These are phyloP conservation scores for Dendroctonus ponderosae DNA, from an alignment of 1,140 invertebrate species.

Conservation along the genomic window DNA sequence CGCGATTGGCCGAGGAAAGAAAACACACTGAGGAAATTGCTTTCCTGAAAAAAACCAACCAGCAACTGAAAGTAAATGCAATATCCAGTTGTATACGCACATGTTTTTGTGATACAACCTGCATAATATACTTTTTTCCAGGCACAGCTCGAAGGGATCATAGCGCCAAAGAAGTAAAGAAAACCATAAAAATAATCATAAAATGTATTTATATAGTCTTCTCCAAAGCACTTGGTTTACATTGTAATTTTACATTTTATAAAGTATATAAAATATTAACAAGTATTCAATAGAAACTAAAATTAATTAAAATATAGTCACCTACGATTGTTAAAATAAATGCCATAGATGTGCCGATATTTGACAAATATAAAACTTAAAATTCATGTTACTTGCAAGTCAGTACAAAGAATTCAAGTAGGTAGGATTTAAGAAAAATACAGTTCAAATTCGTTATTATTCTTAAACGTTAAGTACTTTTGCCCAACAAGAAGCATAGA, in stretches of 20 bases:
- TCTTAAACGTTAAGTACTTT: too few species aligned
- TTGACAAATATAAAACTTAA: too few species aligned
- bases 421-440: too few species aligned
- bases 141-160: conserved; percentile 89
- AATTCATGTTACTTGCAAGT: too few species aligned
- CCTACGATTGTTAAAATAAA: too few species aligned
- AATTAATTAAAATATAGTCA: conserved; percentile 4
- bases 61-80: conserved; percentile 78
- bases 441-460: too few species aligned
- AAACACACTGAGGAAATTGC: conserved; percentile 88
- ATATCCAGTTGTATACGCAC: background rate
- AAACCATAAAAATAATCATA: conserved; percentile 9
- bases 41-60: conserved; percentile 90
- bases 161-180: conserved; percentile 82
- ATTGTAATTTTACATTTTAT: conserved; percentile 34
- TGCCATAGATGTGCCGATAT: too few species aligned
- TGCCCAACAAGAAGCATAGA: too few species aligned
- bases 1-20: conserved; percentile 82
- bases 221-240: conserved; percentile 41
- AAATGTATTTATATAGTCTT: conserved; percentile 20
- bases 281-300: conserved; percentile 8
- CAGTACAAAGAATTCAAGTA: too few species aligned
- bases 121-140: conserved; percentile 53
- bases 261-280: conserved; percentile 35
- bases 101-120: background rate